phyloP scores from a whole-genome alignment of 2,113 vertebrate genomes.

The Istiophorus platypterus region DNA sequence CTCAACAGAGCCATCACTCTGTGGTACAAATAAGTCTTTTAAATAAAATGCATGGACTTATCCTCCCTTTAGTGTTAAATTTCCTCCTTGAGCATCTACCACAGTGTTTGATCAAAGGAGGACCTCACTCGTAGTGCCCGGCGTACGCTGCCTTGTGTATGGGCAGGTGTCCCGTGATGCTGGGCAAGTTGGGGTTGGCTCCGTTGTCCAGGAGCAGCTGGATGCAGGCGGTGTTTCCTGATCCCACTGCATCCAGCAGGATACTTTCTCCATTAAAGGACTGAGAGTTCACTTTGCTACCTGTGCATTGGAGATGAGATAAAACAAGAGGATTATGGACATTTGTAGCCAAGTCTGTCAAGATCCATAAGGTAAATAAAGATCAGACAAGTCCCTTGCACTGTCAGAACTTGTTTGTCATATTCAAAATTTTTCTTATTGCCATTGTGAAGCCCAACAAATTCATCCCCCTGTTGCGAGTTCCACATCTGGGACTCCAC shows the following conservation, averaged over 20 bases:
- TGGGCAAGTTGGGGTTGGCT: constrained; percentile 88
- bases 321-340: not conserved
- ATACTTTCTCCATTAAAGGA: constrained; percentile 87
- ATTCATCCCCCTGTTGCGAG: not conserved
- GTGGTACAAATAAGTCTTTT: too few relatives aligned
- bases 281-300: constrained; percentile 87
- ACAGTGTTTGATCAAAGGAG: not conserved
- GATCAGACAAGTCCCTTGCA: too few relatives aligned
- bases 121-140: constrained; percentile 92
- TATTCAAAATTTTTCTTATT: too few relatives aligned
- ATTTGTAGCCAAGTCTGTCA: not conserved
- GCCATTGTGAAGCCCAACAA: not conserved
- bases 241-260: constrained; percentile 88
- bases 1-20: too few relatives aligned
- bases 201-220: constrained; percentile 89
- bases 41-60: too few relatives aligned
- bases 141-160: constrained; percentile 90
- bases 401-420: not conserved
- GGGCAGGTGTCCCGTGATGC: constrained; percentile 86
- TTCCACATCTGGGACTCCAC: not conserved
- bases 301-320: constrained; percentile 58
- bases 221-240: constrained; percentile 88
- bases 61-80: too few relatives aligned
- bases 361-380: not conserved
- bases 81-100: too few relatives aligned